Base-by-base conservation (phyloP, 35 echinoderm and acorn worm genomes). In the Eucidaris tribuloides region DNA sequence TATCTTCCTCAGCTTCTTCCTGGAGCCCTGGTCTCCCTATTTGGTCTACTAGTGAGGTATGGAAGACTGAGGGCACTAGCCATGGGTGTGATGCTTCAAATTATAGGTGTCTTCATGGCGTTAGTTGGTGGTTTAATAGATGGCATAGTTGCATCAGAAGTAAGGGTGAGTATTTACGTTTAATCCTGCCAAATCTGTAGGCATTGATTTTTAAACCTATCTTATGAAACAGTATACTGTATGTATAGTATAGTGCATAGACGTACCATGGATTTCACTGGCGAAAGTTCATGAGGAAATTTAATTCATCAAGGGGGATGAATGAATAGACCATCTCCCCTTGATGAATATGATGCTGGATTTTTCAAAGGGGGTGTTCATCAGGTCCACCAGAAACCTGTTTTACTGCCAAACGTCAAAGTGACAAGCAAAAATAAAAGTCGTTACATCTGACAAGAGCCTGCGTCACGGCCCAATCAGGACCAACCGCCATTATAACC, bases 1-100 rank as follows among this genome's bases (percentile, higher is more conserved):
- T n/a, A n/a, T n/a, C n/a, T n/a, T n/a, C n/a, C n/a, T n/a, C 85
- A 88, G 85, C 76, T 88, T 23, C 58, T 88, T 45, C 46, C 81
- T 23, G 85, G 85, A 24, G 55, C 71, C 42, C 30, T 88, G 2
- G 42, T 88, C 30, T 42, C 76, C 6, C 35, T 88, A 37, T 35
- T 76, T 4, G 85, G 85, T 13, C 46, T 88, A 0, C 43, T 80
- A 25, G 63, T 65, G 59, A 71, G 59, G 45, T 62, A 81, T 30
- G 85, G 78, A 35, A 36, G 85, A 9, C 48, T 49, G 4, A 52
- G 50, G 28, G 60, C 59, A 60, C 78, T 88, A 25, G 56, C 30
- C 0, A 58, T 20, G 18, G 85, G 85, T 18, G 32, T 66, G 4
- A 79, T 62, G 3, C 77, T 63, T 13, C 27, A 80, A 57, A 30